phyloP scores from a whole-genome alignment of 1,140 invertebrate genomes.

The Drosophila prosaltans region DNA sequence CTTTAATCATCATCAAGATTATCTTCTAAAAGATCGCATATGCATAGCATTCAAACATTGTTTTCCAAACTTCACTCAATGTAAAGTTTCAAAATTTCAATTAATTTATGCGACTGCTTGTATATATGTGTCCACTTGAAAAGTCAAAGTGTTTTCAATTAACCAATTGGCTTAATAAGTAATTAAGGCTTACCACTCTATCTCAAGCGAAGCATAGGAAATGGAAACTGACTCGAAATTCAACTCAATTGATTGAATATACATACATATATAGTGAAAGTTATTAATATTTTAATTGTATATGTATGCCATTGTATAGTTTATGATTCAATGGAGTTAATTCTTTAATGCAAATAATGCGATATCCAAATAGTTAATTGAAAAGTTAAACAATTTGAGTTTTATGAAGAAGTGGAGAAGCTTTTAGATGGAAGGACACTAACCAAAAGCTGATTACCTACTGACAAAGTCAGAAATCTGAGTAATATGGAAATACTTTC shows the following conservation, averaged over 20 bases:
- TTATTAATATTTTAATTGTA: neutral
- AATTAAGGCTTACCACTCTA: slow-evolving; percentile 50
- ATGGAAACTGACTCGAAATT: neutral
- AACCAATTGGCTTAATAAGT: slow-evolving; percentile 61
- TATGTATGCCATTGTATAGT: neutral
- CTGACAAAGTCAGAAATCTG: too few species aligned
- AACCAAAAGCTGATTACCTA: too few species aligned
- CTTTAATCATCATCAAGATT: too few species aligned
- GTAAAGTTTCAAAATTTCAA: too few species aligned
- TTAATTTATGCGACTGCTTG: too few species aligned
- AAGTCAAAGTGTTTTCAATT: slow-evolving; percentile 60
- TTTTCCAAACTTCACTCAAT: too few species aligned
- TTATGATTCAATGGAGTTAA: neutral
- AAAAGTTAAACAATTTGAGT: neutral
- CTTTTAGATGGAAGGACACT: too few species aligned
- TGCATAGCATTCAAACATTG: too few species aligned
- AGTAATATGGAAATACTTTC: too few species aligned
- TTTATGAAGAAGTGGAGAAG: too few species aligned
- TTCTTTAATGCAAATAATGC: neutral
- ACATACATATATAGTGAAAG: neutral
- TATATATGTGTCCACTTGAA: slow-evolving; percentile 28
- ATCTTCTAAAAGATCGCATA: too few species aligned
- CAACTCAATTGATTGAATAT: neutral
- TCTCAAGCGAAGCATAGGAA: neutral
- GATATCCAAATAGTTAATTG: neutral